These are phyloP conservation scores for Lacanobia wlatinum DNA, from an alignment of 2,888 invertebrate genomes.

Conservation along the genomic window DNA sequence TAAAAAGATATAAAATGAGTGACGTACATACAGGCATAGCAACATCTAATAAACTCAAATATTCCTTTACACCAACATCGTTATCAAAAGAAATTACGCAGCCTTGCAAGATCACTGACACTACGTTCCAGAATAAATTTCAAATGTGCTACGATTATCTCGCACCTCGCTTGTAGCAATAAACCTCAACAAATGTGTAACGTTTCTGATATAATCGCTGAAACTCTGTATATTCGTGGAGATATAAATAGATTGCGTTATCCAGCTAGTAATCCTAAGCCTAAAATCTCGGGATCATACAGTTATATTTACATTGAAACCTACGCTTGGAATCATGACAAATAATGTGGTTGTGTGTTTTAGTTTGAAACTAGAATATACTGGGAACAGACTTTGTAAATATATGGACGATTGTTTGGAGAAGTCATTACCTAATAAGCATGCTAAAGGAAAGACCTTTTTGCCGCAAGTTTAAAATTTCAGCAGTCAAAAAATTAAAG, in stretches of 20 bases:
- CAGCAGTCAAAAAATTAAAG: too few species aligned
- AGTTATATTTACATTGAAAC: conserved; percentile 37
- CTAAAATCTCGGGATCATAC: conserved; percentile 21
- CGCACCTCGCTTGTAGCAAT: conserved; percentile 4
- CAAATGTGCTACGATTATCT: conserved; percentile 1
- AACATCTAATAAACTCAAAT: not conserved
- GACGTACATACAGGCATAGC: not conserved
- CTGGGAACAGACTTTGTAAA: conserved; percentile 20
- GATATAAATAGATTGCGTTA: conserved; percentile 27
- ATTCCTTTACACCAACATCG: not conserved
- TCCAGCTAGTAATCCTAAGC: conserved; percentile 13
- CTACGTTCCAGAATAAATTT: conserved; percentile 3
- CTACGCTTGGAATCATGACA: conserved; percentile 35
- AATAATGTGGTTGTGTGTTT: conserved; percentile 24
- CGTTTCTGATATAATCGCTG: conserved; percentile 24
- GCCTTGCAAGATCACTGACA: conserved; percentile 29
- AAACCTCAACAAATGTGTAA: conserved; percentile 26
- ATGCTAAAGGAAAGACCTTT: too few species aligned
- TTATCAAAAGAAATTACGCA: conserved; percentile 9
- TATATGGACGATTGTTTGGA: not conserved
- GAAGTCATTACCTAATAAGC: too few species aligned
- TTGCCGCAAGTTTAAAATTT: too few species aligned
- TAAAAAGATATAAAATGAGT: too few species aligned
- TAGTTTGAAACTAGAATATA: conserved; percentile 4
- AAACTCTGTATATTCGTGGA: conserved; percentile 6